Conservation (phyloP, 1,140 invertebrate species). For the Watersipora subatra region DNA sequence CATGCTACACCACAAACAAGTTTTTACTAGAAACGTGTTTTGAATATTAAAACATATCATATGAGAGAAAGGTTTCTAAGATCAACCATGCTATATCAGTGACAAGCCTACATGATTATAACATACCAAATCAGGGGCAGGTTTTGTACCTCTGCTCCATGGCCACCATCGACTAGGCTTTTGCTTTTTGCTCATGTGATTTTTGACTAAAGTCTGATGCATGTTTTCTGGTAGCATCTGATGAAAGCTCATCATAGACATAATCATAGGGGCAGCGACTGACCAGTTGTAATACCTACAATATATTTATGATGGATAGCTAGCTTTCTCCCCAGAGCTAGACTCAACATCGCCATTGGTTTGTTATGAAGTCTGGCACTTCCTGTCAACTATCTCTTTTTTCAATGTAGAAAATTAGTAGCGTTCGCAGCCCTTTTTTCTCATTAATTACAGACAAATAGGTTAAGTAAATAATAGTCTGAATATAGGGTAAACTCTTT, state of each 20-base stretch:
- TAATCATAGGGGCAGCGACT: slow-evolving; percentile 69
- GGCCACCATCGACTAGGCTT: slow-evolving; percentile 10
- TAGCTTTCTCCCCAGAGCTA: background rate
- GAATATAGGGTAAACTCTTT: no score
- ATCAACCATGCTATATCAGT: no score
- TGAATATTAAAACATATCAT: background rate
- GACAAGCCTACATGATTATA: no score
- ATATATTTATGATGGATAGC: background rate
- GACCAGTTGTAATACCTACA: slow-evolving; percentile 62
- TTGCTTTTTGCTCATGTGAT: slow-evolving; percentile 45
- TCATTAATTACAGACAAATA: no score
- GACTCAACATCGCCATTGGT: background rate
- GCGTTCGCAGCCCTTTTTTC: no score
- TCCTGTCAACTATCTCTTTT: no score
- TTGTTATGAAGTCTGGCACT: background rate
- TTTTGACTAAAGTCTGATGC: slow-evolving; percentile 32
- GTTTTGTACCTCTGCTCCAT: background rate
- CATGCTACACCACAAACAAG: no score
- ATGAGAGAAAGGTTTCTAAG: background rate
- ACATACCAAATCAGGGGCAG: background rate
- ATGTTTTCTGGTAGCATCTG: slow-evolving; percentile 54
- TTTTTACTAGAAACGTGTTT: no score
- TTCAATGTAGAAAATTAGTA: no score
- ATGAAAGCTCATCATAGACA: slow-evolving; percentile 68
- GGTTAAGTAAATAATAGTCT: no score